Evolutionary conservation across 1,140 invertebrate species (phyloP).

Genomic region (Drosophila sechellia): DNA sequence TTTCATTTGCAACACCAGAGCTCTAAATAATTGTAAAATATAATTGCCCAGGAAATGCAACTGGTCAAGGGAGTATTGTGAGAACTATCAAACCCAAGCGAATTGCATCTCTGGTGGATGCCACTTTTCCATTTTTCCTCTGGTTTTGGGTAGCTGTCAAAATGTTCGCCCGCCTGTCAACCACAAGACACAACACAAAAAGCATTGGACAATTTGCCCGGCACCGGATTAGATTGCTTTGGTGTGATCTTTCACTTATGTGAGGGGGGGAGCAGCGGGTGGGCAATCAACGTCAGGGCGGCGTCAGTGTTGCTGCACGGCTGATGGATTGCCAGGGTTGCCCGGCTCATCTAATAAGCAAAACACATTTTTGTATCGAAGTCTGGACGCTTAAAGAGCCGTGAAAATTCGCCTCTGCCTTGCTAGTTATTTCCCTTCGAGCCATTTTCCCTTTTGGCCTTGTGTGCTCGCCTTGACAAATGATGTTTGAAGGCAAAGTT

Average conservation of each 20-base stretch:
- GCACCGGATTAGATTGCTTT: slow-evolving; percentile 40
- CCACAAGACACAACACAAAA: slow-evolving; percentile 53
- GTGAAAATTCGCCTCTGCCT: slow-evolving; percentile 46
- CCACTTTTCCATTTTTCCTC: not conserved
- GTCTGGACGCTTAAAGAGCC: slow-evolving; percentile 43
- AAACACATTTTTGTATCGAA: slow-evolving; percentile 39
- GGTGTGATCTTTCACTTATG: slow-evolving; percentile 41
- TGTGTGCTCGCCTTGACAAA: slow-evolving; percentile 55
- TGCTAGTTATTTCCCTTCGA: slow-evolving; percentile 30
- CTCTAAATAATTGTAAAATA: not conserved
- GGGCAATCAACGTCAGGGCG: slow-evolving; percentile 62
- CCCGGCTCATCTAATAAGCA: slow-evolving; percentile 53
- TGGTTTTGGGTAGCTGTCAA: slow-evolving; percentile 18
- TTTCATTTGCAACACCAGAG: no score
- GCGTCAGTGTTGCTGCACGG: slow-evolving; percentile 43
- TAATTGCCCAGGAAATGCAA: not conserved
- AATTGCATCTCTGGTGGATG: slow-evolving; percentile 6
- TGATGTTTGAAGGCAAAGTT: slow-evolving; percentile 63
- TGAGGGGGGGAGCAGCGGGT: slow-evolving; percentile 1
- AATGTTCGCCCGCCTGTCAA: slow-evolving; percentile 47
- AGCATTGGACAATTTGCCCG: slow-evolving; percentile 52
- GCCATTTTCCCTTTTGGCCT: slow-evolving; percentile 12
- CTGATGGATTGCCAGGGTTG: slow-evolving; percentile 52
- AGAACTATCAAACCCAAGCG: not conserved
- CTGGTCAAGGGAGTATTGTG: not conserved